A percentile compares a stretch with the other conserved stretches of the same genome.
These are phyloP conservation scores for Indicator indicator DNA, from an alignment of 2,113 vertebrate genomes.

Conservation along the genomic window DNA sequence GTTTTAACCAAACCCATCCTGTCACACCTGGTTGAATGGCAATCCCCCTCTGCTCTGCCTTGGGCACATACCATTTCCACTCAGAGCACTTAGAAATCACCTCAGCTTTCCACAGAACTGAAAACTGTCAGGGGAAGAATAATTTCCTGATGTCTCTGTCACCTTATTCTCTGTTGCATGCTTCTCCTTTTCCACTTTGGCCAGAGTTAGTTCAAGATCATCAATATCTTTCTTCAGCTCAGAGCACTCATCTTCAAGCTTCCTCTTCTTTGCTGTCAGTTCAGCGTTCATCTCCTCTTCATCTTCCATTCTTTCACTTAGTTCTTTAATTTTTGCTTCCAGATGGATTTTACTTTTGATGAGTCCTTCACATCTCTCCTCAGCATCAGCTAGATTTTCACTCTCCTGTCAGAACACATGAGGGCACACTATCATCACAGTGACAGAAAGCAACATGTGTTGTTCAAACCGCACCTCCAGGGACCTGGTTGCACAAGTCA, in stretches of 20 bases:
- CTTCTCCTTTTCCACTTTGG: slow-evolving; percentile 87
- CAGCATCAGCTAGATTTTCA: slow-evolving; percentile 77
- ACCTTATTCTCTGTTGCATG: slow-evolving; percentile 87
- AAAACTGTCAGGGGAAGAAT: not conserved
- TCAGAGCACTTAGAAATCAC: not conserved
- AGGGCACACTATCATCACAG: not conserved
- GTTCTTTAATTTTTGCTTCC: slow-evolving; percentile 84
- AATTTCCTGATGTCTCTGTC: not conserved
- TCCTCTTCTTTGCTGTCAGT: slow-evolving; percentile 73
- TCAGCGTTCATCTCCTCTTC: slow-evolving; percentile 73
- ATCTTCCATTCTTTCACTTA: slow-evolving; percentile 83
- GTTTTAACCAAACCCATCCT: not conserved
- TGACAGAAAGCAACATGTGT: not conserved
- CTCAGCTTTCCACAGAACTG: not conserved
- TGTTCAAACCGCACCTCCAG: slow-evolving; percentile 68
- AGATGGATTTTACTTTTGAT: slow-evolving; percentile 80
- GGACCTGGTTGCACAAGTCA: slow-evolving; percentile 65
- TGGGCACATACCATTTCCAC: not conserved
- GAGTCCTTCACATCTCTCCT: slow-evolving; percentile 79
- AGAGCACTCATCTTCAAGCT: slow-evolving; percentile 83
- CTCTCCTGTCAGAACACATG: slow-evolving; percentile 73
- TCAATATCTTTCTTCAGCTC: slow-evolving; percentile 88
- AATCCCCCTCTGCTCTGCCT: not conserved
- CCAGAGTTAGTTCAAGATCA: slow-evolving; percentile 83
- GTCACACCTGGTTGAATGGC: not conserved